phyloP scores from a whole-genome alignment of 1,140 invertebrate species.

The Melitaea cinxia region DNA sequence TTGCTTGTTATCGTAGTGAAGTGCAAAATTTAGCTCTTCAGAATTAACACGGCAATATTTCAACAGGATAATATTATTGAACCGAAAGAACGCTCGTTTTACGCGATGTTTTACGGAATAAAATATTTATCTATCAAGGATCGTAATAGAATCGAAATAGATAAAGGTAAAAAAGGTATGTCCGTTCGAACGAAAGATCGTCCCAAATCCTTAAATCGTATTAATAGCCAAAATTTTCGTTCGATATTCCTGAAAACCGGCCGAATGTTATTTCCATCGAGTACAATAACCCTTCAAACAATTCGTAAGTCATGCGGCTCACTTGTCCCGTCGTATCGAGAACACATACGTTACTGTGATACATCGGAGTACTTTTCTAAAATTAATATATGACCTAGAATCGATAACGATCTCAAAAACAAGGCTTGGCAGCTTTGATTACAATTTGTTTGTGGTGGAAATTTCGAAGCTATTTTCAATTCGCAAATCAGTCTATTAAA shows the following conservation, averaged over 20 bases:
- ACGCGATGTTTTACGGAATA: neutral
- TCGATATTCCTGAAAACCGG: slow-evolving; percentile 22
- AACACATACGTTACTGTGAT: neutral
- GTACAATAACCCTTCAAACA: slow-evolving; percentile 24
- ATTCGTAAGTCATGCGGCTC: slow-evolving; percentile 12
- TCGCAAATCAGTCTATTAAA: neutral
- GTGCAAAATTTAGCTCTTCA: neutral
- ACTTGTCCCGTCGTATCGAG: slow-evolving; percentile 1
- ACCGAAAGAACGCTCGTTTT: neutral
- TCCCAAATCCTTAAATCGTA: slow-evolving; percentile 4
- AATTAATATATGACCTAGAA: slow-evolving; percentile 27
- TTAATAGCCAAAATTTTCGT: slow-evolving; percentile 25
- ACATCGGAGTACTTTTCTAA: slow-evolving; percentile 21
- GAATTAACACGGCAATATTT: neutral
- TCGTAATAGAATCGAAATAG: too few species aligned
- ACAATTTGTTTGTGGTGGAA: neutral
- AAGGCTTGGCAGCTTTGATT: neutral
- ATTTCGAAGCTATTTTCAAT: slow-evolving; percentile 4
- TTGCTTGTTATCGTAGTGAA: neutral
- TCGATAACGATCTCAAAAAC: slow-evolving; percentile 23
- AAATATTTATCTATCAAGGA: too few species aligned
- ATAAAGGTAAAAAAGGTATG: neutral
- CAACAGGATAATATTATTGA: neutral
- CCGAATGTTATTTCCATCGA: slow-evolving; percentile 27
- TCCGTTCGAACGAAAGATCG: slow-evolving; percentile 5